Base-by-base conservation (phyloP, 2,113 vertebrate genomes). In the Neotoma lepida region DNA sequence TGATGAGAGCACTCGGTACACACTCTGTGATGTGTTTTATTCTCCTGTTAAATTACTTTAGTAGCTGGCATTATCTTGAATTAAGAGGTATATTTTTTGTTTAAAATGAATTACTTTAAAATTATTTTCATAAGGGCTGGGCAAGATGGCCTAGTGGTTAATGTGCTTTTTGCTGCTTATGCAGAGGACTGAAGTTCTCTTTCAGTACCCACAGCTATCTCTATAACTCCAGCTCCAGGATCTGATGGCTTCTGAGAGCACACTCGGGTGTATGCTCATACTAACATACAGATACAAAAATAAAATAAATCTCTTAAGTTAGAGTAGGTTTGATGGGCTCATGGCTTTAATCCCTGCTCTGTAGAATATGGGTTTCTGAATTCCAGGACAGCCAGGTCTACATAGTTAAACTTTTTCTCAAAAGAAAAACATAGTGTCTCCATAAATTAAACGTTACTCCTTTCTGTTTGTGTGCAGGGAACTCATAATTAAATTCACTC, bases 81-180 rank as follows among this genome's bases (percentile, higher is more conserved):
- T 91, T 66, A 90, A 13, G 9, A 54, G 41, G 44, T 89, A n/a
- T 56, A 78, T 35, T 70, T 93, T 44, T 85, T 86, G 49, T 51
- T 78, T 88, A 77, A 93, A 89, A n/a, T 82, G 15, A 80, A 4
- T 80, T 86, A 28, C 44, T 94, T 93, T 81, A 20, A 89, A 89
- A 41, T 61, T 63, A 61, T 81, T 82, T 82, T 13, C 22, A 44
- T 84, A 44, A 84, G 56, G 26, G 14, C 56, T 30, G 39, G 22
- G 15, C 51, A 41, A 30, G 56, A 84, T 44, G 24, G 4, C 22
- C 56, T 15, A 61, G 26, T 82, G 80, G 7, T 41, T 82, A 81
- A 58, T 18, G 7, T 41, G 24, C 22, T 61, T 61, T 24, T 41
- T 61, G 35, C 22, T 58, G 80, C 10, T 82, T 41, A 39, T 82